These are phyloP conservation scores for Sebastes miniatus DNA, from an alignment of 2,797 vertebrate genomes.

Conservation along the genomic window DNA sequence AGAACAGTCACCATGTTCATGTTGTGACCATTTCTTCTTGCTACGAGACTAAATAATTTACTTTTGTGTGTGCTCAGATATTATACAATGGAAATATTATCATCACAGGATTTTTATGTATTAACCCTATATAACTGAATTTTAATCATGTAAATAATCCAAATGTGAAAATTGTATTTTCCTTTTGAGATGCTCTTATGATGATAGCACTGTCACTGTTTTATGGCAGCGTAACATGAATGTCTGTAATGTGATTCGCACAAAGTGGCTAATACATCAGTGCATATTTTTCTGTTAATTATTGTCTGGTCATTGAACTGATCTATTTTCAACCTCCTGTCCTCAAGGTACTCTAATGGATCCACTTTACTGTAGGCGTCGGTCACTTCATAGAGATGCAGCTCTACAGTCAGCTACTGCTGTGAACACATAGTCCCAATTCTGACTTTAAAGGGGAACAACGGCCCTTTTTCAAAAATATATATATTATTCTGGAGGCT, in stretches of 20 bases:
- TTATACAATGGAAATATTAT: conserved; percentile 44
- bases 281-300: conserved; percentile 52
- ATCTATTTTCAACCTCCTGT: not conserved
- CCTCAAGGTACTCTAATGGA: not conserved
- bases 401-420: not conserved
- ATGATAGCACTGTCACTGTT: conserved; percentile 59
- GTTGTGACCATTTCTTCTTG: conserved; percentile 16
- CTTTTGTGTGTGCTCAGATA: conserved; percentile 55
- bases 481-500: too few relatives aligned
- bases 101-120: conserved; percentile 32
- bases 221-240: conserved; percentile 66
- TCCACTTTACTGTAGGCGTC: not conserved
- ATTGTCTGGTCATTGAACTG: conserved; percentile 24
- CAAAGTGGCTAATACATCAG: conserved; percentile 65
- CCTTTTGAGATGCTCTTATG: conserved; percentile 49
- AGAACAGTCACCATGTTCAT: conserved; percentile 4
- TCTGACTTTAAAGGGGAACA: too few relatives aligned
- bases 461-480: too few relatives aligned
- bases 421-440: not conserved
- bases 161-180: conserved; percentile 49
- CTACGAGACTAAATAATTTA: conserved; percentile 20
- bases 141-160: conserved; percentile 51
- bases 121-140: conserved; percentile 29
- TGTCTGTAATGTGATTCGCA: conserved; percentile 74
- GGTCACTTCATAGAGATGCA: not conserved